Evolutionary conservation across 2,113 vertebrate genomes (phyloP), one percentile per base, ranked within the genome.

Genomic region (Crypturellus undulatus): DNA sequence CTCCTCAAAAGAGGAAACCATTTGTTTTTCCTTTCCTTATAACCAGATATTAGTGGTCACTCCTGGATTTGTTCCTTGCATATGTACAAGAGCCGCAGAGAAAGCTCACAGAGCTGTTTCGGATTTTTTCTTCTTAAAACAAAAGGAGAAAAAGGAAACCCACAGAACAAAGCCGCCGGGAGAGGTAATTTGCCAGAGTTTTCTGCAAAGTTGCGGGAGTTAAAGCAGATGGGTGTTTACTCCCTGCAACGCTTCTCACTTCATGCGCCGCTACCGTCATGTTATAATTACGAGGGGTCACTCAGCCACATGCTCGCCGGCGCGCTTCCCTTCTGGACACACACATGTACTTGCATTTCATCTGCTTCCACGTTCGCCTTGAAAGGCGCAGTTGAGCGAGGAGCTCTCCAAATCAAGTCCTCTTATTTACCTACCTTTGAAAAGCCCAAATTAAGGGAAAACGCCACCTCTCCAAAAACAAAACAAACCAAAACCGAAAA

Each of bases 291-390:
- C 0, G 14, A 52, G 43, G 84, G 79, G 54, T 3, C 84, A 38
- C 5, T 42, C 0, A 60, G 83, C 67, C 77, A 73, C 70, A 92
- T 40, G 51, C 58, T 91, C 13, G 18, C 51, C 5, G 4, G 54
- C 16, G 51, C 3, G 1, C 72, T 36, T 84, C 79, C 87, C 87
- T 59, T 90, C 87, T 90, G 87, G 87, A 90, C 87, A 90, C 51
- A 58, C 87, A 84, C 72, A 90, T 83, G 87, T 78, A 90, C 72
- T 56, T 17, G 32, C 64, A 70, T 84, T 90, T 90, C 79, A 71
- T 84, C 47, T 90, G 51, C 75, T 60, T 78, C 71, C 77, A 71
- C 78, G 63, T 56, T 70, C 56, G 52, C 60, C 58, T 63, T 71
- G 63, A 90, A 90, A 71, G 72, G 38, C 22, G 40, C 42, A 21